Percentiles rank a stretch among this genome's conserved stretches.
These are phyloP conservation scores for Sinocyclocheilus rhinocerous DNA, from an alignment of 2,113 vertebrate genomes.

Conservation along the genomic window DNA sequence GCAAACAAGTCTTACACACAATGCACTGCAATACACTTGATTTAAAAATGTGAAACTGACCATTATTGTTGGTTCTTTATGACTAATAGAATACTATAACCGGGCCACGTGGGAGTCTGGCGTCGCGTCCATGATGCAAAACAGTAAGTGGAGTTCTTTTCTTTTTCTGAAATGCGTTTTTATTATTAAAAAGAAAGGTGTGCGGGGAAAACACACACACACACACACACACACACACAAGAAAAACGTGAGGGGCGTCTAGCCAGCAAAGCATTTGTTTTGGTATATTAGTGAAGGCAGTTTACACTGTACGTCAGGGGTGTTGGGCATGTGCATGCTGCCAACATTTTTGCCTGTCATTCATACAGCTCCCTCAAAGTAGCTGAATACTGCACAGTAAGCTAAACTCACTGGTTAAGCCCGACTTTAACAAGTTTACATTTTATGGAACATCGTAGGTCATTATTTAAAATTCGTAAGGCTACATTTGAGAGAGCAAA, in stretches of 20 bases:
- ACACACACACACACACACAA: background rate
- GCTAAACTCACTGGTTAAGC: background rate
- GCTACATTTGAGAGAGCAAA: conserved; percentile 19
- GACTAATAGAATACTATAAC: conserved; percentile 84
- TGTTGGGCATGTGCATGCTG: conserved; percentile 4
- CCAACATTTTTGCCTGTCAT: conserved; percentile 7
- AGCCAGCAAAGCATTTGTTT: conserved; percentile 37
- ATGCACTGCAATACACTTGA: conserved; percentile 43
- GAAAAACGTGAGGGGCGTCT: background rate
- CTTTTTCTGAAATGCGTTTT: background rate
- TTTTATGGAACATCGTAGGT: background rate
- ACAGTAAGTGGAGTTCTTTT: conserved; percentile 75
- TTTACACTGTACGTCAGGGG: background rate
- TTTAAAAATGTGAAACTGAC: conserved; percentile 62
- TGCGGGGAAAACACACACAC: no score
- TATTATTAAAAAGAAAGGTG: background rate
- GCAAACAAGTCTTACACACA: conserved; percentile 37
- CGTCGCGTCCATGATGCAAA: conserved; percentile 92
- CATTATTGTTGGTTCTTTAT: conserved; percentile 74
- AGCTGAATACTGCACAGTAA: background rate
- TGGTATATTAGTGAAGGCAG: conserved; percentile 39
- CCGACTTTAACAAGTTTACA: background rate
- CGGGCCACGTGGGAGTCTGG: conserved; percentile 87
- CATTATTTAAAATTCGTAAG: background rate
- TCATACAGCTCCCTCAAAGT: conserved; percentile 11